Percentiles rank a stretch among this genome's conserved stretches.
Conservation (phyloP, 2,113 vertebrate species). For the Etia nguti region DNA sequence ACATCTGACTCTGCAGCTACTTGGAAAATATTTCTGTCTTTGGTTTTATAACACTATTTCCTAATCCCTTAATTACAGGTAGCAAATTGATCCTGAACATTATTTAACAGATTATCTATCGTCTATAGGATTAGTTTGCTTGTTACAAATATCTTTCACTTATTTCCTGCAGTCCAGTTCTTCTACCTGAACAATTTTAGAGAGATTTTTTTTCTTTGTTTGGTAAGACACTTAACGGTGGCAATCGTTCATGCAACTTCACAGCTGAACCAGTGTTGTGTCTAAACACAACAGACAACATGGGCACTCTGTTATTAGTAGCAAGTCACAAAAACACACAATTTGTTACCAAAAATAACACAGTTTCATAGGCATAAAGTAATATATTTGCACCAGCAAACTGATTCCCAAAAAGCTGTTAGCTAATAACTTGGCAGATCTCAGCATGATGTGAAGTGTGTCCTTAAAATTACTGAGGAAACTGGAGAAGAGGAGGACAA, state of each 20-base stretch:
- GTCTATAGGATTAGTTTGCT: background rate
- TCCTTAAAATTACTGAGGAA: background rate
- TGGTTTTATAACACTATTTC: fast-evolving
- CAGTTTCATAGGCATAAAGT: fast-evolving
- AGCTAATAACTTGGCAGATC: background rate
- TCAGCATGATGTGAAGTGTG: fast-evolving
- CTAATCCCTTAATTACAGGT: fast-evolving
- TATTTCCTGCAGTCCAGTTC: fast-evolving
- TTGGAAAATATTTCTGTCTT: background rate
- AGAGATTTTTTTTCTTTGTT: fast-evolving
- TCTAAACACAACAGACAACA: background rate
- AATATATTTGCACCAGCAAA: fast-evolving
- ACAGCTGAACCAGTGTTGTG: fast-evolving
- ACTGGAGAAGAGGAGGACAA: fast-evolving
- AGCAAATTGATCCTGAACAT: background rate
- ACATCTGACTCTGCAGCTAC: background rate
- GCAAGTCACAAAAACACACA: background rate
- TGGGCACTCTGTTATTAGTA: background rate
- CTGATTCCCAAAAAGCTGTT: fast-evolving
- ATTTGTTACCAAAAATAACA: background rate
- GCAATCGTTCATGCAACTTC: fast-evolving
- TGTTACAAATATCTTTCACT: fast-evolving
- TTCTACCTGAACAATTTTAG: background rate
- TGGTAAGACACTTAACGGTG: background rate
- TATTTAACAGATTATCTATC: fast-evolving